Base-by-base conservation (phyloP, 2,113 vertebrate species). In the Pao palembangensis region DNA sequence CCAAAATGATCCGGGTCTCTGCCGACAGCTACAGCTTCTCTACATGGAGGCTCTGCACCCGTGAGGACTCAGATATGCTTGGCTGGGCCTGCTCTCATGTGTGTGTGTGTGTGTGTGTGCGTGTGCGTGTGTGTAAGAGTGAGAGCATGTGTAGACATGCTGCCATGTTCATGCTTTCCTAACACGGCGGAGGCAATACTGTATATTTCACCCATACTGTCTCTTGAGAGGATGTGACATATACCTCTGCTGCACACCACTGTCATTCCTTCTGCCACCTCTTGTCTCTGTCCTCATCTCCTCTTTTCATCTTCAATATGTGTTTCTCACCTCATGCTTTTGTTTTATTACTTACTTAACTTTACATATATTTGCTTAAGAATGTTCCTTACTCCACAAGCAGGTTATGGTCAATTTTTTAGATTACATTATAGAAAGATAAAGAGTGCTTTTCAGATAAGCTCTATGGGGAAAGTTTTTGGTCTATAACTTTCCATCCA, bases 201-300 rank as follows among this genome's bases (percentile, higher is more conserved):
- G 90, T 92, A 94, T 93, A 93, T 92, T 83, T 94, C 92, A 91
- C 73, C 73, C n/a, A 85, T 87, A 80, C 90, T 94, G 94, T 94
- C 92, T 90, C 91, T 80, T 93, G 93, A 96, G 93, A 91, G 90
- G 86, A 93, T 92, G 93, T 94, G 95, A 98, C 95, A 94, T 87
- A 80, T 91, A 88, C 90, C 90, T 86, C 77, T 75, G 85, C 89
- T 55, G 67, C 61, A 75, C 88, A 83, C 77, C 80, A 89, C 91
- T 92, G 76, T 85, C 91, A 87, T 79, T 77, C 72, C 73, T 72
- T 58, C 70, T 70, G 44, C 77, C 58, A 66, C 58, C 73, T 83
- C 74, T 68, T 71, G 67, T 81, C 79, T 72, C 63, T 69, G 51
- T 62, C 71, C 67, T 53, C 69, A 56, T 52, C 42, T 53, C 61